Percentiles rank a stretch among this genome's conserved stretches.
Evolutionary conservation across 30 jellyfish, hydroid and myxozoan species (phyloP).

Genomic region (Aurelia coerulea): DNA sequence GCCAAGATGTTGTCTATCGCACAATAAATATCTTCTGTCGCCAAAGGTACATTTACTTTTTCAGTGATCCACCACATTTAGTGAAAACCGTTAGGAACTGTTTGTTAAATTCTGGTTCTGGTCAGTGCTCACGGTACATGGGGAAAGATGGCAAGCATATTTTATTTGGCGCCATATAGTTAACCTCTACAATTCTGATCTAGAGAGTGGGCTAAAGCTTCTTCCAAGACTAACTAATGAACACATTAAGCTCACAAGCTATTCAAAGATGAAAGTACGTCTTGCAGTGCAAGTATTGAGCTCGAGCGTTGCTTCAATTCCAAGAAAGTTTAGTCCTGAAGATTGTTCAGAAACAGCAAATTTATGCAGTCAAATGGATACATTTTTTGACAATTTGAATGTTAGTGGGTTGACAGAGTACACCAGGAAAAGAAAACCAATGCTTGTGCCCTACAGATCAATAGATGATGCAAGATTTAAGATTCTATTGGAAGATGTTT

Average conservation of each 20-base stretch:
- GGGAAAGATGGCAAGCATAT: conserved; percentile 35
- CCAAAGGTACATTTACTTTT: conserved; percentile 14
- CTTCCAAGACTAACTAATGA: conserved; percentile 20
- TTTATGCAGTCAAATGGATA: neutral
- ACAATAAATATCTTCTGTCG: conserved; percentile 4
- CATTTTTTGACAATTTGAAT: too few species aligned
- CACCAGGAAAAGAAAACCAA: too few species aligned
- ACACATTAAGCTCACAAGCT: conserved; percentile 2
- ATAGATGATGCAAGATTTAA: too few species aligned
- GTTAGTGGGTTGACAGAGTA: too few species aligned
- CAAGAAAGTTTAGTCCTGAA: conserved; percentile 19
- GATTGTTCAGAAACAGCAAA: conserved; percentile 11
- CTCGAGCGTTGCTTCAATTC: conserved; percentile 1
- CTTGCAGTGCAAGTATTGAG: conserved; percentile 41
- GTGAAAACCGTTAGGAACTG: conserved; percentile 41
- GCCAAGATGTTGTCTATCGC: conserved; percentile 20
- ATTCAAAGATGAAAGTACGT: conserved; percentile 24
- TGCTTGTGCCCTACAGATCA: too few species aligned
- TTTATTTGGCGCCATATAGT: conserved; percentile 20
- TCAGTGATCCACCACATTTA: conserved; percentile 38
- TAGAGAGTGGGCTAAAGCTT: conserved; percentile 14
- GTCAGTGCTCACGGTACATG: conserved; percentile 2
- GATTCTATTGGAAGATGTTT: too few species aligned
- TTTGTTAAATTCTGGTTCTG: conserved; percentile 5
- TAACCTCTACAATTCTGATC: conserved; percentile 25